Conservation (phyloP, 2,113 vertebrate genomes). For the Salvator merianae region DNA sequence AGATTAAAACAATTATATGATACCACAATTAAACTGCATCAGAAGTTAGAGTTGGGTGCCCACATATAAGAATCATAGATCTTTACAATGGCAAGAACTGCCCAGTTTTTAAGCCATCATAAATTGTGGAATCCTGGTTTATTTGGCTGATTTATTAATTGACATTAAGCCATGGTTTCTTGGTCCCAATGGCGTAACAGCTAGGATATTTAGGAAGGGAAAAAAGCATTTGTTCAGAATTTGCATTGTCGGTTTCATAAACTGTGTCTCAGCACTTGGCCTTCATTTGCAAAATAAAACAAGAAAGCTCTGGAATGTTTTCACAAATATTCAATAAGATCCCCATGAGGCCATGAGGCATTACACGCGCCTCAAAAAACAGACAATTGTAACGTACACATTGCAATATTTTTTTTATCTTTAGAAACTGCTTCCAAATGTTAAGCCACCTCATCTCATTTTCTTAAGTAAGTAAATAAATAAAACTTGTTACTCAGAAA, state of each 20-base stretch:
- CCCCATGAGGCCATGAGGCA: background rate
- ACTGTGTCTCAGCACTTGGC: background rate
- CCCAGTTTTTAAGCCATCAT: background rate
- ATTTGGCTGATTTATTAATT: background rate
- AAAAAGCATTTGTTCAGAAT: background rate
- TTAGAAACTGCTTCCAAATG: no score
- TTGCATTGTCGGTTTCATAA: background rate
- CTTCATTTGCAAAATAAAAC: background rate
- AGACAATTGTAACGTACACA: background rate
- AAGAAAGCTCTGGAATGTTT: no score
- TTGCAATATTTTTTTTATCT: no score
- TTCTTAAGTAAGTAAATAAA: no score
- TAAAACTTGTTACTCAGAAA: background rate
- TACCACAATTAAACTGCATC: constrained; percentile 20
- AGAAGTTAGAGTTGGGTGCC: constrained; percentile 22
- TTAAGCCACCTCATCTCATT: no score
- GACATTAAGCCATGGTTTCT: background rate
- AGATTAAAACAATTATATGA: constrained; percentile 38
- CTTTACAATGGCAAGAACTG: background rate
- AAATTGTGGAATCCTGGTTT: background rate
- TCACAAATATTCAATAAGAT: no score
- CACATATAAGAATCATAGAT: constrained; percentile 1
- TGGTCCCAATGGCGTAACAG: background rate
- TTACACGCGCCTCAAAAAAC: background rate
- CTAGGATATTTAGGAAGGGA: background rate